phyloP scores from a whole-genome alignment of 1,140 invertebrate genomes.

The Ooceraea biroi region DNA sequence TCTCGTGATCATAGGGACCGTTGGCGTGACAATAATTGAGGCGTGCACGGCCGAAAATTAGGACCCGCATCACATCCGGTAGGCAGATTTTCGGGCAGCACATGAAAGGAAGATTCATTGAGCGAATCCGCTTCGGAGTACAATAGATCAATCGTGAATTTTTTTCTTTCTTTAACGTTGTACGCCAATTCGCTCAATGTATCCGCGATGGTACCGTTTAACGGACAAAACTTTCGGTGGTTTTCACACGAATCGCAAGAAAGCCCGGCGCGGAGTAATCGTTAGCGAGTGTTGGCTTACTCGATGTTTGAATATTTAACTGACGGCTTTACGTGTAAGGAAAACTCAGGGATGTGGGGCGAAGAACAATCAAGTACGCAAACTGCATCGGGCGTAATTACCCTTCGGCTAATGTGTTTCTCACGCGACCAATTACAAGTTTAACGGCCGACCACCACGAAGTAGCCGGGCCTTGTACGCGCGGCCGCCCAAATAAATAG shows the following conservation, averaged over 20 bases:
- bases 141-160: neutral
- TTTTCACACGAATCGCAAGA: neutral
- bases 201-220: neutral
- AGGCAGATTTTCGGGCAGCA: neutral
- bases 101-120: neutral
- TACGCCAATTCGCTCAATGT: neutral
- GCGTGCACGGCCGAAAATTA: neutral
- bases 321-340: neutral
- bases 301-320: constrained; percentile 30
- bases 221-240: neutral
- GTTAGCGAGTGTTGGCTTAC: neutral
- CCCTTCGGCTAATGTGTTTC: constrained; percentile 32
- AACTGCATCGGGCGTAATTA: constrained; percentile 37
- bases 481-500: constrained; percentile 26
- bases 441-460: neutral
- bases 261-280: neutral
- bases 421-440: constrained; percentile 47
- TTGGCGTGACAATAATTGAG: constrained; percentile 33
- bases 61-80: neutral
- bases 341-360: constrained; percentile 1
- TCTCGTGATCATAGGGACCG: constrained; percentile 22
- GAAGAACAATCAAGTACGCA: constrained; percentile 29
- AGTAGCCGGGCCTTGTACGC: constrained; percentile 6
- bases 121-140: neutral
- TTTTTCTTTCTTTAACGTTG: neutral